Evolutionary conservation across 1,140 invertebrate species (phyloP).

Genomic region (Portunus trituberculatus): DNA sequence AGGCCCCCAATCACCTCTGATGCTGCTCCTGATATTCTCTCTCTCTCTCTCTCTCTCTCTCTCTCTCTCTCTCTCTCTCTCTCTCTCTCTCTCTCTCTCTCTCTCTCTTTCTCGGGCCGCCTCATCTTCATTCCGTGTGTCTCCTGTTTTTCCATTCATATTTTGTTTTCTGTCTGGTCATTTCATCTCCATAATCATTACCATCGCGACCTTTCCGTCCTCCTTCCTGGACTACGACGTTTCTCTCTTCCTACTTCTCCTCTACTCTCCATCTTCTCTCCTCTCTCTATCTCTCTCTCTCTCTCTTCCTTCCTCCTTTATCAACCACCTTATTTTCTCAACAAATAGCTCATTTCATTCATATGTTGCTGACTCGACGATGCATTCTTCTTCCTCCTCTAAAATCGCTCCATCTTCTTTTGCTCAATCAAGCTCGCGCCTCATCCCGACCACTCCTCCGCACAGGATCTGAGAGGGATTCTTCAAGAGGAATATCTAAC

Average conservation of each 20-base stretch:
- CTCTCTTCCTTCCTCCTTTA: neutral
- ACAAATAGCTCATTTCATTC: slow-evolving; percentile 23
- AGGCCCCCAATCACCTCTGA: too few relatives aligned
- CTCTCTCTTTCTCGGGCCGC: too few relatives aligned
- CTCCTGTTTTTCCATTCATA: neutral
- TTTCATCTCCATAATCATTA: slow-evolving; percentile 23
- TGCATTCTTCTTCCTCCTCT: slow-evolving; percentile 12
- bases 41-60: too few relatives aligned
- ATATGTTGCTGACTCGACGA: slow-evolving; percentile 18
- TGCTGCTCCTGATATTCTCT: too few relatives aligned
- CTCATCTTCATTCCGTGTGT: neutral
- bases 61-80: too few relatives aligned
- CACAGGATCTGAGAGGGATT: neutral
- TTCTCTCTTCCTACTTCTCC: neutral
- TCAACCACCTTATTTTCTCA: neutral
- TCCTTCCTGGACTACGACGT: neutral
- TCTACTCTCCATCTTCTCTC: neutral
- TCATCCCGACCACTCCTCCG: neutral
- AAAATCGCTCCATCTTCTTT: slow-evolving; percentile 22
- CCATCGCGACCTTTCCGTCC: neutral
- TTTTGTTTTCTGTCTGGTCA: neutral
- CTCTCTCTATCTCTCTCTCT: neutral
- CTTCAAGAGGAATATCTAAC: neutral
- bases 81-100: too few relatives aligned
- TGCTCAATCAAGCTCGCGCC: slow-evolving; percentile 7